Conservation (phyloP, 1,140 invertebrate genomes). For the Bombus confusus region DNA sequence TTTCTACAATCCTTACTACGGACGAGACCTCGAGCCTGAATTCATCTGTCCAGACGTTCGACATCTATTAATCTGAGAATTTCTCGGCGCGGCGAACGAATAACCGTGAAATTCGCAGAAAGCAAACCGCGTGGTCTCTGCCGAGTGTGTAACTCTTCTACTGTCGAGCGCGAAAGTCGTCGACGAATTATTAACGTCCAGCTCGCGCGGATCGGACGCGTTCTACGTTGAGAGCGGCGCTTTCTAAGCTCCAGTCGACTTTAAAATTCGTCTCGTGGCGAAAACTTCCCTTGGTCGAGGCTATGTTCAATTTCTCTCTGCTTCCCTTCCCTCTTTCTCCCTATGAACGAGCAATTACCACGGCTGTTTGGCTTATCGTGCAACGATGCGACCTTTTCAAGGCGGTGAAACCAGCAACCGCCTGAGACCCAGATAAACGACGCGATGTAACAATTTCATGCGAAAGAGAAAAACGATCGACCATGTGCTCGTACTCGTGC, state of each 20-base stretch:
- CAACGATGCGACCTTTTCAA: slow-evolving; percentile 52
- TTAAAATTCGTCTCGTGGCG: slow-evolving; percentile 26
- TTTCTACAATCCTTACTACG: neutral
- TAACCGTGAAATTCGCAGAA: slow-evolving; percentile 40
- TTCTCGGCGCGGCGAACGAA: slow-evolving; percentile 1
- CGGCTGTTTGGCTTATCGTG: slow-evolving; percentile 35
- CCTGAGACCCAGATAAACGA: slow-evolving; percentile 32
- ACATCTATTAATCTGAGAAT: slow-evolving; percentile 11
- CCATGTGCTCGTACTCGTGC: neutral
- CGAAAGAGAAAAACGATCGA: slow-evolving; percentile 28
- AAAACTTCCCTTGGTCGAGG: neutral
- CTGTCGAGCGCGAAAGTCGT: slow-evolving; percentile 39
- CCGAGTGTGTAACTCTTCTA: neutral
- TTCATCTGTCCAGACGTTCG: neutral
- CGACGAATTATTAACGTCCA: slow-evolving; percentile 38
- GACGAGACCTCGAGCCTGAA: neutral
- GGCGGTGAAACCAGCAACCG: slow-evolving; percentile 40
- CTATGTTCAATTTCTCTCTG: neutral
- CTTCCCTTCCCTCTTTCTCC: neutral
- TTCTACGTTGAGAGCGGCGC: slow-evolving; percentile 11
- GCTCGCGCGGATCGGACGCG: slow-evolving; percentile 16
- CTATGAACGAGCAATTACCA: slow-evolving; percentile 21
- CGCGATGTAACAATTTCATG: slow-evolving; percentile 54
- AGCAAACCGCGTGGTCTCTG: neutral
- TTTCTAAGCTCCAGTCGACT: slow-evolving; percentile 20